Conservation (phyloP, 2,888 invertebrate genomes). For the Dasysyrphus tricinctus region DNA sequence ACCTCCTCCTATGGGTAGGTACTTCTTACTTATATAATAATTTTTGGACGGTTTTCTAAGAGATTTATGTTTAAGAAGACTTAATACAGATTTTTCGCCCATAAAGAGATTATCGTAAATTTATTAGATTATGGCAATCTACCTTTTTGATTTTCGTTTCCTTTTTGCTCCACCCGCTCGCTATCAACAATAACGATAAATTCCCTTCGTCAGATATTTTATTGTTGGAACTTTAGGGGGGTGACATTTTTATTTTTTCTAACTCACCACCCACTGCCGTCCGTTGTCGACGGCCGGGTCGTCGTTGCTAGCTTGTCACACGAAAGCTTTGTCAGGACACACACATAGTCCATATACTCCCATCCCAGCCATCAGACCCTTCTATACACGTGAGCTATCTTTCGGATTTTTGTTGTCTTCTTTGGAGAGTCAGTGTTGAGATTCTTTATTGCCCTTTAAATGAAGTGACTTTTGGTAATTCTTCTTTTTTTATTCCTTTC, state of each 20-base stretch:
- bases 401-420: neutral
- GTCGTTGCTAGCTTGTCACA: slow-evolving; percentile 36
- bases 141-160: slow-evolving; percentile 62
- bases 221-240: slow-evolving; percentile 13
- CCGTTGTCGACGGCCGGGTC: neutral
- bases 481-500: slow-evolving; percentile 16
- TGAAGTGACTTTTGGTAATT: slow-evolving; percentile 68
- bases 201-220: slow-evolving; percentile 42
- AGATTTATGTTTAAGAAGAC: slow-evolving; percentile 70
- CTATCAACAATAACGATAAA: slow-evolving; percentile 10
- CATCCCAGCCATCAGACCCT: neutral
- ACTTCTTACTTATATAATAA: neutral
- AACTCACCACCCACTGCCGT: neutral
- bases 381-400: slow-evolving; percentile 46
- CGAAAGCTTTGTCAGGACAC: slow-evolving; percentile 38
- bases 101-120: slow-evolving; percentile 74
- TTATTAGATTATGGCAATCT: slow-evolving; percentile 72
- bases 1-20: neutral
- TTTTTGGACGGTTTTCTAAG: slow-evolving; percentile 47
- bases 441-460: slow-evolving; percentile 74
- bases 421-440: slow-evolving; percentile 47
- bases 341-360: slow-evolving; percentile 6
- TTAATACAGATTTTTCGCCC: slow-evolving; percentile 70
- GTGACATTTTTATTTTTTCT: slow-evolving; percentile 27
- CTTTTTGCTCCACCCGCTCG: neutral